phyloP scores from a whole-genome alignment of 2,888 invertebrate genomes.

The Sarcophaga rosellei region DNA sequence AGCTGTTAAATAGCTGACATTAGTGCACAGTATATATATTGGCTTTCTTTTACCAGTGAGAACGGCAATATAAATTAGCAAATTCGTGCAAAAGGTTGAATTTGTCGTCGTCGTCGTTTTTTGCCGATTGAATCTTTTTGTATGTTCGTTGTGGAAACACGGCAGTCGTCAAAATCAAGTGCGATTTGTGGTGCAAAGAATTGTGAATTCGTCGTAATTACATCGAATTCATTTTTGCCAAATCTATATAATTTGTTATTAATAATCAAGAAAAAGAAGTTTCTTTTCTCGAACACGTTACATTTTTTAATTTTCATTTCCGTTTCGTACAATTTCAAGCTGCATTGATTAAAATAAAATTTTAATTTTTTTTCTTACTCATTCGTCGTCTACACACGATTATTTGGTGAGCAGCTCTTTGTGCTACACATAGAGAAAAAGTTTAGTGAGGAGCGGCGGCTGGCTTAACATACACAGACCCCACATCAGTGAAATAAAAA shows the following conservation, averaged over 20 bases:
- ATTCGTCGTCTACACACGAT: conserved; percentile 63
- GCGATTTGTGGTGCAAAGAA: conserved; percentile 71
- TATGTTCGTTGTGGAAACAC: conserved; percentile 64
- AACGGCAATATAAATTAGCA: conserved; percentile 1
- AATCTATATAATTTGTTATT: conserved; percentile 55
- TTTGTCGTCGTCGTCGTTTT: conserved; percentile 66
- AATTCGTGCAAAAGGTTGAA: conserved; percentile 52
- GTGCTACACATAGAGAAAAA: conserved; percentile 71
- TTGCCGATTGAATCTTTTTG: conserved; percentile 67
- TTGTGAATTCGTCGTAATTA: conserved; percentile 71
- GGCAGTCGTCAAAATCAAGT: conserved; percentile 70
- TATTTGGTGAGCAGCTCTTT: conserved; percentile 70
- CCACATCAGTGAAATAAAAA: conserved; percentile 52
- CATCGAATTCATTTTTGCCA: conserved; percentile 67
- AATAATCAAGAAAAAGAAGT: conserved; percentile 37
- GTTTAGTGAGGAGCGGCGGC: conserved; percentile 66
- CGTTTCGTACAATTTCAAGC: conserved; percentile 48
- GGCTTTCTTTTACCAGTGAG: background rate
- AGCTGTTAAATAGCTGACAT: conserved; percentile 35
- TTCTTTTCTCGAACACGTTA: conserved; percentile 52
- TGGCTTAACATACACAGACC: conserved; percentile 59
- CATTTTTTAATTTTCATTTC: conserved; percentile 45
- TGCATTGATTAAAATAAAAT: conserved; percentile 59
- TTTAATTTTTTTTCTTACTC: conserved; percentile 65
- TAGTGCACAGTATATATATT: background rate